Evolutionary conservation across 2,888 invertebrate genomes (phyloP).

Genomic region (Xestia ashworthii): DNA sequence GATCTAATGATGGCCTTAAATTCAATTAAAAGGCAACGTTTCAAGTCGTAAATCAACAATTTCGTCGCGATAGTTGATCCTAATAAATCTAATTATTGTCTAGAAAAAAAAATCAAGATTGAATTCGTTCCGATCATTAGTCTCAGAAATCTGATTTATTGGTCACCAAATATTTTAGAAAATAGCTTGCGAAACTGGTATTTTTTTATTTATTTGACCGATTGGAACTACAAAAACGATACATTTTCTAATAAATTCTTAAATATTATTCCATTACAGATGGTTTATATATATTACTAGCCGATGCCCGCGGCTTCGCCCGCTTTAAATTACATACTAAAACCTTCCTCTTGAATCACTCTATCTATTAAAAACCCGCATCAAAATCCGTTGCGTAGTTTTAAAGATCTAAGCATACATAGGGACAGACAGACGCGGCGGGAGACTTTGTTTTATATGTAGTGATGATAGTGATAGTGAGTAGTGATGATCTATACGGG

Average conservation of each 20-base stretch:
- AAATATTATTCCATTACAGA: background rate
- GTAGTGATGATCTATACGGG: too few species aligned
- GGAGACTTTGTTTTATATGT: too few species aligned
- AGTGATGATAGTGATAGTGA: too few species aligned
- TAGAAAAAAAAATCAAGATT: conserved; percentile 26
- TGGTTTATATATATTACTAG: background rate
- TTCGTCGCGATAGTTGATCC: conserved; percentile 8
- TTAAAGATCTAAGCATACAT: too few species aligned
- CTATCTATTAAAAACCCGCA: too few species aligned
- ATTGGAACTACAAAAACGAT: background rate
- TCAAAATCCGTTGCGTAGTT: too few species aligned
- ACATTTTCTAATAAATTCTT: background rate
- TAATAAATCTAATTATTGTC: conserved; percentile 31
- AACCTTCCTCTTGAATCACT: too few species aligned
- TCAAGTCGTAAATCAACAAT: conserved; percentile 35
- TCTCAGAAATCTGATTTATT: conserved; percentile 24
- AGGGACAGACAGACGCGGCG: too few species aligned
- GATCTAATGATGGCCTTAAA: background rate
- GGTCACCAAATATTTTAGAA: conserved; percentile 34
- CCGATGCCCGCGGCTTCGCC: too few species aligned
- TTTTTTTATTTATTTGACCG: conserved; percentile 11
- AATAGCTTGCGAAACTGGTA: conserved; percentile 8
- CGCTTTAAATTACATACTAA: too few species aligned
- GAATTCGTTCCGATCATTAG: conserved; percentile 43
- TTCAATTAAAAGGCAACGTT: background rate